phyloP scores from a whole-genome alignment of 2,797 vertebrate species.

The Philypnodon macrostomus region DNA sequence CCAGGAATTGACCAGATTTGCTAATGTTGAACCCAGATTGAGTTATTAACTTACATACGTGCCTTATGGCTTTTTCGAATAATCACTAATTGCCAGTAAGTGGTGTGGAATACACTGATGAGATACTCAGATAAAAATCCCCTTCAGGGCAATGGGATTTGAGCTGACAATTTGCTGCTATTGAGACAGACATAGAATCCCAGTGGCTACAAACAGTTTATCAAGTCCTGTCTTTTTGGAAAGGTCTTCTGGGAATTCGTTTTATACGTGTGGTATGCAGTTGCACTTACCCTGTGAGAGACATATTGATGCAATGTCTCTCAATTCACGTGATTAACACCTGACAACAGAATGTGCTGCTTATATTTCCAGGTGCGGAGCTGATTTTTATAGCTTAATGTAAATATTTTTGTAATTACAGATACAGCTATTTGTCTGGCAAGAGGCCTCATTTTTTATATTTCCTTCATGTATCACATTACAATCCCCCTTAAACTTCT shows the following conservation, averaged over 20 bases:
- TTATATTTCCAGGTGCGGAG: slow-evolving; percentile 20
- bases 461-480: slow-evolving; percentile 18
- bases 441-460: slow-evolving; percentile 3
- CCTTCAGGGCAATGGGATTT: no score
- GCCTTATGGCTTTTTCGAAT: slow-evolving; percentile 14
- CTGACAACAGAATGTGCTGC: slow-evolving; percentile 12
- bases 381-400: slow-evolving; percentile 19
- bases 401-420: slow-evolving; percentile 31
- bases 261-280: slow-evolving; percentile 46
- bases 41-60: slow-evolving; percentile 17
- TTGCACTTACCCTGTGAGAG: slow-evolving; percentile 40
- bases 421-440: slow-evolving; percentile 13
- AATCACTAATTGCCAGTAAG: no score
- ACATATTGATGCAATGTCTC: slow-evolving; percentile 33
- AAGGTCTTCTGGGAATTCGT: slow-evolving; percentile 43
- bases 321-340: slow-evolving; percentile 36
- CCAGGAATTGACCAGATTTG: slow-evolving; percentile 15
- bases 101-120: no score
- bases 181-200: no score
- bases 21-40: slow-evolving; percentile 16
- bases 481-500: slow-evolving; percentile 17
- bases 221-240: no score
- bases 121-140: no score
- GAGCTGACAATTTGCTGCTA: no score
- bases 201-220: no score